Conservation (phyloP, 2,888 invertebrate species). For the Andrena minutula region DNA sequence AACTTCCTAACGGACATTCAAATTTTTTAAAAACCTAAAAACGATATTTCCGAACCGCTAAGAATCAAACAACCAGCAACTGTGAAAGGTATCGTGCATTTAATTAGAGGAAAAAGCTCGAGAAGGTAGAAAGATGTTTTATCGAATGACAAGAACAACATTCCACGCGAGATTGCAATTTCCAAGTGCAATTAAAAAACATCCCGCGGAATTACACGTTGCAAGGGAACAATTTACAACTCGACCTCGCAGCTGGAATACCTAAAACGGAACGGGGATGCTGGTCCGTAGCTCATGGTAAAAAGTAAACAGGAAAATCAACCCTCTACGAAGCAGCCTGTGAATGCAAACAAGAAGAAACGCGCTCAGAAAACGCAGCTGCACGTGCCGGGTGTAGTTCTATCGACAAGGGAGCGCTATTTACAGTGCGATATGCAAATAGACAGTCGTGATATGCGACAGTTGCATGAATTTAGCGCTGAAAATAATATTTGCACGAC, state of each 20-base stretch:
- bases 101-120: too few relatives aligned
- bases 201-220: slow-evolving; percentile 10
- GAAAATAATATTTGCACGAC: slow-evolving; percentile 23
- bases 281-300: neutral
- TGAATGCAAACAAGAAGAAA: slow-evolving; percentile 20
- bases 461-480: neutral
- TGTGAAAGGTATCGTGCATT: too few relatives aligned
- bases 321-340: neutral
- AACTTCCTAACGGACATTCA: too few relatives aligned
- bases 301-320: slow-evolving; percentile 27
- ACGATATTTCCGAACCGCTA: neutral
- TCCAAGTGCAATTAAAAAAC: slow-evolving; percentile 35
- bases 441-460: neutral
- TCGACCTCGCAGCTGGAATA: slow-evolving; percentile 1
- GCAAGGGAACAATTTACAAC: slow-evolving; percentile 38
- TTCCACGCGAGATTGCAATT: slow-evolving; percentile 19
- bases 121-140: neutral
- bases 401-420: neutral
- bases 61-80: too few relatives aligned
- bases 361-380: slow-evolving; percentile 6
- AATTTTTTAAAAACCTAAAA: too few relatives aligned
- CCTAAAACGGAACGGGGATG: slow-evolving; percentile 9
- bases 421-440: neutral
- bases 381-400: neutral
- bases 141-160: slow-evolving; percentile 29